Conservation (phyloP, 2,113 vertebrate species). For the Ammospiza nelsoni region DNA sequence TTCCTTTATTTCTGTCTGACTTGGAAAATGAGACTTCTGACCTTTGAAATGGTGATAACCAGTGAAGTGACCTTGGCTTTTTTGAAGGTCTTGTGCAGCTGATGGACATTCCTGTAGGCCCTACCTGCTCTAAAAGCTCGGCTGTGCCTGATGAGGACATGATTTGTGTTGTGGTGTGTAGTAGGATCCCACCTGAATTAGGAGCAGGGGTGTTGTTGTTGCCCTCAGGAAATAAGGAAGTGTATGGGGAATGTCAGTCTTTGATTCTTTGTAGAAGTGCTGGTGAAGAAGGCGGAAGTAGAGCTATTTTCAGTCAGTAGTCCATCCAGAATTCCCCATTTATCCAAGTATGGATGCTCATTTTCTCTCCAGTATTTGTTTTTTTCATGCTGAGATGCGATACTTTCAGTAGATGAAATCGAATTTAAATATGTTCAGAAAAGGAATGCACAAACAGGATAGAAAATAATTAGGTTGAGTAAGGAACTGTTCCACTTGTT, state of each 20-base stretch:
- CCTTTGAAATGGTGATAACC: background rate
- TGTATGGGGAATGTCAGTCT: background rate
- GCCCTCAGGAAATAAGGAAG: background rate
- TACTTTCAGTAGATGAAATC: background rate
- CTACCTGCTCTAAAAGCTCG: background rate
- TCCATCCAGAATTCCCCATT: background rate
- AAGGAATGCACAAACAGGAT: background rate
- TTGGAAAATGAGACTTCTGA: background rate
- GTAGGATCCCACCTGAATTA: background rate
- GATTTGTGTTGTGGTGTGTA: background rate
- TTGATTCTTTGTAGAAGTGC: background rate
- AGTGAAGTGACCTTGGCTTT: background rate
- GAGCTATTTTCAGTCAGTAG: background rate
- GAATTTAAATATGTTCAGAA: background rate
- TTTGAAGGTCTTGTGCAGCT: background rate
- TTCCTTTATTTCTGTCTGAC: background rate
- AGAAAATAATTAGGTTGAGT: background rate
- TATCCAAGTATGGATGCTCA: background rate
- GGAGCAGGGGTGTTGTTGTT: background rate
- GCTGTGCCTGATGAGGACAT: rapidly evolving
- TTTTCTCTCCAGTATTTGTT: background rate
- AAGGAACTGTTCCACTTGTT: background rate
- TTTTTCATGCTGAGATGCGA: background rate
- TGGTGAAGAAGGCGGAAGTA: background rate
- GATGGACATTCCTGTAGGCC: background rate